These are phyloP conservation scores for Riptortus pedestris DNA, from an alignment of 1,140 invertebrate genomes.

Conservation along the genomic window DNA sequence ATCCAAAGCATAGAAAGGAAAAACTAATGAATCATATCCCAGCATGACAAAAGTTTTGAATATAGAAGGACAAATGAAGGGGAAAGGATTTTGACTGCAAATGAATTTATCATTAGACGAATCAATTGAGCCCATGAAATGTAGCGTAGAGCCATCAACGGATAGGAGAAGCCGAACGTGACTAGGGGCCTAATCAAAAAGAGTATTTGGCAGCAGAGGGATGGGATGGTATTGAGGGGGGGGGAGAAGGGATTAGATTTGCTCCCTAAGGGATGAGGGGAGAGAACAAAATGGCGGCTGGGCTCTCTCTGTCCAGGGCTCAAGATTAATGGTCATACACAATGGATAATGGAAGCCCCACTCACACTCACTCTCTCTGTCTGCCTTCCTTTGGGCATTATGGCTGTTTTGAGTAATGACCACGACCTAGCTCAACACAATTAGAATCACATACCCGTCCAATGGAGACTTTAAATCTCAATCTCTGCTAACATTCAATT, in stretches of 20 bases:
- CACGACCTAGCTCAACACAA: neutral
- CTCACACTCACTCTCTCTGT: no score
- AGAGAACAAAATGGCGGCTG: constrained; percentile 28
- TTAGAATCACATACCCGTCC: neutral
- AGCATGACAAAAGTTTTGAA: no score
- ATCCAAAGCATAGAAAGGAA: no score
- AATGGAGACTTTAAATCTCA: constrained; percentile 21
- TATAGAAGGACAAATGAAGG: no score
- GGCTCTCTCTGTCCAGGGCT: neutral
- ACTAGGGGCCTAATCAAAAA: neutral
- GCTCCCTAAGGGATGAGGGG: constrained; percentile 7
- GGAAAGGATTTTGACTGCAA: no score
- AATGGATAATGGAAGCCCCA: constrained; percentile 10
- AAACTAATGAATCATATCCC: no score
- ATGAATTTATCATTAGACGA: neutral
- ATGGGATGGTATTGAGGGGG: neutral
- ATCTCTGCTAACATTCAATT: constrained; percentile 1
- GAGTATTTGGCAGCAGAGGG: neutral
- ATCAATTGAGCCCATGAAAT: neutral
- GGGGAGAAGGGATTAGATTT: neutral
- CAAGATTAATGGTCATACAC: constrained; percentile 27
- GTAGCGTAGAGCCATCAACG: no score
- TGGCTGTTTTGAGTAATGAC: constrained; percentile 28
- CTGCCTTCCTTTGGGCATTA: constrained; percentile 21
- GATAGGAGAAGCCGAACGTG: neutral